Evolutionary conservation across 2,888 invertebrate species (phyloP).

Genomic region (Dyspetes luteomarginatus): DNA sequence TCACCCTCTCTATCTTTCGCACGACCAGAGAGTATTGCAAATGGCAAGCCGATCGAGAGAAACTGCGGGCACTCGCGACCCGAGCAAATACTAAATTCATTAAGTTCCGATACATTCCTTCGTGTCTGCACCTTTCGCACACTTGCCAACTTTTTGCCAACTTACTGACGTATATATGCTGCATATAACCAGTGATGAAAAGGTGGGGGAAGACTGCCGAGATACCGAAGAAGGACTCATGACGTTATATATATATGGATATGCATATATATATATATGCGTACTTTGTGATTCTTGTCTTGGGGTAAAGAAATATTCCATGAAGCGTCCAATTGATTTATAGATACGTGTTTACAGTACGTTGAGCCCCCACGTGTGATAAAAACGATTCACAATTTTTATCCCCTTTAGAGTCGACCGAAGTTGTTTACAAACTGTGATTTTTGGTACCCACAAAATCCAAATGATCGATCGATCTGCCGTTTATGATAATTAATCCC

Average conservation of each 20-base stretch:
- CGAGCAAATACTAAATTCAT: slow-evolving; percentile 70
- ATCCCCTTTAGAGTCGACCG: not conserved
- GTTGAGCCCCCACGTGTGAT: not conserved
- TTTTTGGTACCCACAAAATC: not conserved
- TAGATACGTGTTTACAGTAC: slow-evolving; percentile 55
- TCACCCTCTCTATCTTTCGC: not conserved
- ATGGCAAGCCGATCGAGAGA: slow-evolving; percentile 45
- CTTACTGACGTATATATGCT: slow-evolving; percentile 9
- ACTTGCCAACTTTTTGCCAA: slow-evolving; percentile 61
- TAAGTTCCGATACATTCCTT: slow-evolving; percentile 71
- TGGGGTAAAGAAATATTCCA: slow-evolving; percentile 62
- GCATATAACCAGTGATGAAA: slow-evolving; percentile 33
- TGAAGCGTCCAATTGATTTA: slow-evolving; percentile 68
- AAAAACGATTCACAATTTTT: slow-evolving; percentile 24
- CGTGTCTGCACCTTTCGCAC: slow-evolving; percentile 66
- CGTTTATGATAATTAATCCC: too few relatives aligned
- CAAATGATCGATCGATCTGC: not conserved
- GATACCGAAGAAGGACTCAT: slow-evolving; percentile 62
- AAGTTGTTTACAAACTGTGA: not conserved
- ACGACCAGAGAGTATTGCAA: too few relatives aligned
- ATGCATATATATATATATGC: slow-evolving; percentile 32
- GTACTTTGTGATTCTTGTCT: slow-evolving; percentile 7
- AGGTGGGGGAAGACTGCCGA: slow-evolving; percentile 18
- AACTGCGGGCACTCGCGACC: slow-evolving; percentile 34
- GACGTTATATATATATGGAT: slow-evolving; percentile 27